These are phyloP conservation scores for Drosophila kokeensis DNA, from an alignment of 2,888 invertebrate genomes.

Conservation along the genomic window DNA sequence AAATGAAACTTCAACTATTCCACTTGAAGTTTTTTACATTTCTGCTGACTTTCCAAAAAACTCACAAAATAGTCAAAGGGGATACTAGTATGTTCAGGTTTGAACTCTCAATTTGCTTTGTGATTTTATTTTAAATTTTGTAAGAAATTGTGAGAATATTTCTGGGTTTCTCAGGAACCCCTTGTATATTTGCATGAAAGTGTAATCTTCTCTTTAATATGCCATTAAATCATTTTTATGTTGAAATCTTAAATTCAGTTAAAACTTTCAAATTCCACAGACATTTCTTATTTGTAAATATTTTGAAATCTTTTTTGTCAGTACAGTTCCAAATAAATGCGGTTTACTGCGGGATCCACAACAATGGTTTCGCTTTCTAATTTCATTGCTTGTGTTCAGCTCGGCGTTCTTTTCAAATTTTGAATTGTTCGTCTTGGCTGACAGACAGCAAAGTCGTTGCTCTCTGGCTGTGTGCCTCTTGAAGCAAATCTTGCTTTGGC, in stretches of 20 bases:
- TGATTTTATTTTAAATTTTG: not conserved
- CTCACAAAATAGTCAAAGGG: too few species aligned
- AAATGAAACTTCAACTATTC: constrained; percentile 33
- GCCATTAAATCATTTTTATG: not conserved
- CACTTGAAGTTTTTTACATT: not conserved
- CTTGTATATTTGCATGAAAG: not conserved
- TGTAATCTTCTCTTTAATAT: not conserved
- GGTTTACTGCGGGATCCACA: not conserved
- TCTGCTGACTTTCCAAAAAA: constrained; percentile 6
- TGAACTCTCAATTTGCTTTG: not conserved
- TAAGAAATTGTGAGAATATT: not conserved
- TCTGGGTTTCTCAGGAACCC: not conserved
- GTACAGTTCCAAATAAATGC: not conserved
- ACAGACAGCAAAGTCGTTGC: constrained; percentile 12
- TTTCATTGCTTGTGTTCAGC: constrained; percentile 23
- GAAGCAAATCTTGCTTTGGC: not conserved
- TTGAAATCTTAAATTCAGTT: not conserved
- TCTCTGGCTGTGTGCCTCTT: not conserved
- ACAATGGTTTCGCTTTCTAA: constrained; percentile 32
- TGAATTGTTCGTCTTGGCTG: constrained; percentile 4
- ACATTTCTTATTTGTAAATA: not conserved
- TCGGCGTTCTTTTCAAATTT: constrained; percentile 13
- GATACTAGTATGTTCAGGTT: not conserved
- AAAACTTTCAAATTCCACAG: not conserved
- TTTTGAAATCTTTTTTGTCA: not conserved